These are phyloP conservation scores for Rhinichthys klamathensis DNA, from an alignment of 2,113 vertebrate species.

Conservation along the genomic window DNA sequence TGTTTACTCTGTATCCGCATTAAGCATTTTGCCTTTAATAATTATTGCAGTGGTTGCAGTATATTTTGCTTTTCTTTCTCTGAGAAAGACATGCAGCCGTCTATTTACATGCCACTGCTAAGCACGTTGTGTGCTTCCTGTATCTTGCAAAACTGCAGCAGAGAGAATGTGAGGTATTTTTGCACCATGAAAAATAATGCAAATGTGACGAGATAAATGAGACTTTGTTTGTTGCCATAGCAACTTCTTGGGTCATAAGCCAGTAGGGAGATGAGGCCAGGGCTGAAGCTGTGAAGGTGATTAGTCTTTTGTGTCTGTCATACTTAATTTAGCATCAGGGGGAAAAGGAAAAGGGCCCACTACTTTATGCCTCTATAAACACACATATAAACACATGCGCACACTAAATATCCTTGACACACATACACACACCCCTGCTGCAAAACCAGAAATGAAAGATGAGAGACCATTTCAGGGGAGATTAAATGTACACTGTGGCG, in stretches of 20 bases:
- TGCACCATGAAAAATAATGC: conserved; percentile 57
- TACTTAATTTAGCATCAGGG: conserved; percentile 84
- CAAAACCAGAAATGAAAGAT: conserved; percentile 55
- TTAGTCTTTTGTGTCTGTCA: conserved; percentile 90
- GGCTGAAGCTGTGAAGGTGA: conserved; percentile 86
- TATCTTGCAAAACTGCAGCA: conserved; percentile 30
- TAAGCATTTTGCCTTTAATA: conserved; percentile 5
- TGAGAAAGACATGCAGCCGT: neutral
- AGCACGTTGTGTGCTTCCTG: conserved; percentile 20
- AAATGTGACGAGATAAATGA: conserved; percentile 85
- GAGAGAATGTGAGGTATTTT: conserved; percentile 47
- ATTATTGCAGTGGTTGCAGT: conserved; percentile 30
- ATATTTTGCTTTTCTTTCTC: neutral
- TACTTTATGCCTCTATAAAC: conserved; percentile 48
- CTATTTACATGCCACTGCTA: conserved; percentile 34
- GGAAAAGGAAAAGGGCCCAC: conserved; percentile 10
- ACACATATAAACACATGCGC: conserved; percentile 16
- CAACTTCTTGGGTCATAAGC: conserved; percentile 87
- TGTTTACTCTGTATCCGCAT: conserved; percentile 44
- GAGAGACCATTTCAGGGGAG: conserved; percentile 55
- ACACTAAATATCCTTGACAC: conserved; percentile 43
- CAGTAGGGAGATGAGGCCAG: conserved; percentile 83
- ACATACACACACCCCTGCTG: conserved; percentile 27
- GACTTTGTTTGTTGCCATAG: conserved; percentile 88
- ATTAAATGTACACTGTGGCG: conserved; percentile 50